A percentile compares a stretch with the other conserved stretches of the same genome.
Conservation (phyloP, 2,797 vertebrate genomes). For the Centroberyx gerrardi region DNA sequence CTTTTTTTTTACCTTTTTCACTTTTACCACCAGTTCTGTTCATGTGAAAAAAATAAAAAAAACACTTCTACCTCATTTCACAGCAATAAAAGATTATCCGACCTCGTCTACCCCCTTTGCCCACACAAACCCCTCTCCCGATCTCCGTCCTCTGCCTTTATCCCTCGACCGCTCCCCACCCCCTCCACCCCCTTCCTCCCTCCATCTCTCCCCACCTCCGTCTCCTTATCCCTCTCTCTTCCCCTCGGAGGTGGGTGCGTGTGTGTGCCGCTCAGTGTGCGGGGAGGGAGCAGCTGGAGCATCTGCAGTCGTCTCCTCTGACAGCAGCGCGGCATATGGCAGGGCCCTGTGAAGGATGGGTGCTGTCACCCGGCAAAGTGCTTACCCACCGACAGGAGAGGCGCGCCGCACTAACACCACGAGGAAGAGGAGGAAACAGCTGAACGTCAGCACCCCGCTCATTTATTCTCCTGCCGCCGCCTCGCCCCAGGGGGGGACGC, state of each 20-base stretch:
- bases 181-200: conserved; percentile 1
- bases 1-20: not conserved
- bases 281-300: conserved; percentile 82
- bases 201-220: conserved; percentile 44
- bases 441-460: conserved; percentile 80
- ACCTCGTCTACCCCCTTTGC: conserved; percentile 15
- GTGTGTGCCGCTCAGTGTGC: conserved; percentile 50
- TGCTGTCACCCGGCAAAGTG: conserved; percentile 86
- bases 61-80: conserved; percentile 18
- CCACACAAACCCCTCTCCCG: conserved; percentile 33
- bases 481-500: conserved; percentile 62
- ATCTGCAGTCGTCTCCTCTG: conserved; percentile 84
- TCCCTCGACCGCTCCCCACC: conserved; percentile 3
- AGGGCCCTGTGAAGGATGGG: conserved; percentile 86
- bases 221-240: conserved; percentile 56
- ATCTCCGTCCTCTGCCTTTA: conserved; percentile 29
- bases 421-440: conserved; percentile 80
- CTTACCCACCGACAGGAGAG: conserved; percentile 81
- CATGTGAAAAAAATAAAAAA: not conserved
- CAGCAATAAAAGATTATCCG: conserved; percentile 2
- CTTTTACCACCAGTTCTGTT: not conserved
- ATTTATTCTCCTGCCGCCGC: conserved; percentile 76
- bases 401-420: conserved; percentile 56
- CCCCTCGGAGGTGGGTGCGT: conserved; percentile 32
- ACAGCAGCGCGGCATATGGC: conserved; percentile 86